Evolutionary conservation across 2,888 invertebrate genomes (phyloP).

Genomic region (Anorthoa munda): DNA sequence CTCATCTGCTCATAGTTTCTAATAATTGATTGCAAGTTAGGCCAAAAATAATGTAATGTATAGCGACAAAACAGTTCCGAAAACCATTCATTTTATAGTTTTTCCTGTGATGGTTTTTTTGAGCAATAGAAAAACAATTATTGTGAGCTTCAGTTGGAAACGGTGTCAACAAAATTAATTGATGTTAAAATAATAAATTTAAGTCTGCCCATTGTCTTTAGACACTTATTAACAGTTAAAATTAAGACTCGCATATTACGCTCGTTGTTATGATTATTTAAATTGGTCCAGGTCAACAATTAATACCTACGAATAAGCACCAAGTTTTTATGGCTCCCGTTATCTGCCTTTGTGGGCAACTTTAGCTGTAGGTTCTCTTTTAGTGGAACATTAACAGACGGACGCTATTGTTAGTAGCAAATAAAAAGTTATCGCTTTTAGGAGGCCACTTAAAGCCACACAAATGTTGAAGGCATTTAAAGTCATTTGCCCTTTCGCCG

Average conservation of each 20-base stretch:
- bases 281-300: slow-evolving; percentile 33
- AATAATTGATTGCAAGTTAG: too few species aligned
- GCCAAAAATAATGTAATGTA: too few species aligned
- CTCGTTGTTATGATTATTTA: slow-evolving; percentile 24
- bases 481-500: slow-evolving; percentile 32
- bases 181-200: slow-evolving; percentile 6
- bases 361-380: slow-evolving; percentile 48
- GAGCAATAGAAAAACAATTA: background rate
- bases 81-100: background rate
- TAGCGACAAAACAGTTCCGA: background rate
- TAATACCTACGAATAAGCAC: slow-evolving; percentile 32
- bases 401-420: slow-evolving; percentile 55
- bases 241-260: slow-evolving; percentile 1
- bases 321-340: slow-evolving; percentile 40
- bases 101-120: background rate
- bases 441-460: slow-evolving; percentile 40
- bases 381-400: slow-evolving; percentile 50
- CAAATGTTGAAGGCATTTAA: slow-evolving; percentile 40
- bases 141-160: background rate
- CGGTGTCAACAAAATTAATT: slow-evolving; percentile 15
- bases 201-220: background rate
- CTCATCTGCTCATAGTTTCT: too few species aligned
- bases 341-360: slow-evolving; percentile 53
- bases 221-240: slow-evolving; percentile 22
- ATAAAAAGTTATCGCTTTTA: slow-evolving; percentile 62